Conservation (phyloP, 2,113 vertebrate genomes). For the Periophthalmodon schlosseri region DNA sequence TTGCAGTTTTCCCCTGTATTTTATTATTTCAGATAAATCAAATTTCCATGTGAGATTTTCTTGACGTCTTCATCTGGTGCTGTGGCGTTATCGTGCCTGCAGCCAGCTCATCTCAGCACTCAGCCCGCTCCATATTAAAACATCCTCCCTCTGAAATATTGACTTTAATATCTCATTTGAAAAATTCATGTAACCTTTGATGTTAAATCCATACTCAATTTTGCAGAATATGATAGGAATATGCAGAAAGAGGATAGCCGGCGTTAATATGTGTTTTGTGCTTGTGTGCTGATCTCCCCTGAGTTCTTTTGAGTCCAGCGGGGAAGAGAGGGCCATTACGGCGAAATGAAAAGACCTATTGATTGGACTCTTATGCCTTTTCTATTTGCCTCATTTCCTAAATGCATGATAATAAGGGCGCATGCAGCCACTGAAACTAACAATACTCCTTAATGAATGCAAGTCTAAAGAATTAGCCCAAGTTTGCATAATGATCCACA, state of each 20-base stretch:
- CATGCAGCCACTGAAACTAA: constrained; percentile 89
- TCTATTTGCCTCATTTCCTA: constrained; percentile 93
- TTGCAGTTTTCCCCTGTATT: constrained; percentile 43
- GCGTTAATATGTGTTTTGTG: constrained; percentile 96
- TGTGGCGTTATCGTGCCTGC: constrained; percentile 82
- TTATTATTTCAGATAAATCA: constrained; percentile 80
- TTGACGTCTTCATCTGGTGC: constrained; percentile 85
- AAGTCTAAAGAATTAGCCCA: constrained; percentile 94
- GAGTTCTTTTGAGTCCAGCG: constrained; percentile 77
- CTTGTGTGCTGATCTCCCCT: constrained; percentile 94
- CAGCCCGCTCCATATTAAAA: constrained; percentile 88
- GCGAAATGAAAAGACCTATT: constrained; percentile 99
- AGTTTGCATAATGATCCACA: constrained; percentile 88
- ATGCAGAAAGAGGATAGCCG: constrained; percentile 89
- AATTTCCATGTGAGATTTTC: constrained; percentile 84
- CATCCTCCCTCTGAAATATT: constrained; percentile 99
- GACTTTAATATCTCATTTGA: constrained; percentile 99
- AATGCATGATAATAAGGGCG: constrained; percentile 96
- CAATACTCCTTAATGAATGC: constrained; percentile 96
- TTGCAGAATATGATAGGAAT: constrained; percentile 99
- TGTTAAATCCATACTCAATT: constrained; percentile 99
- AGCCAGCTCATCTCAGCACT: constrained; percentile 84
- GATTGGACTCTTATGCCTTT: constrained; percentile 98
- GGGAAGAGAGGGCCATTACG: constrained; percentile 89
- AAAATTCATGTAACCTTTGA: constrained; percentile 99